Base-by-base conservation (phyloP, 2,888 invertebrate genomes). In the Tachina lurida region DNA sequence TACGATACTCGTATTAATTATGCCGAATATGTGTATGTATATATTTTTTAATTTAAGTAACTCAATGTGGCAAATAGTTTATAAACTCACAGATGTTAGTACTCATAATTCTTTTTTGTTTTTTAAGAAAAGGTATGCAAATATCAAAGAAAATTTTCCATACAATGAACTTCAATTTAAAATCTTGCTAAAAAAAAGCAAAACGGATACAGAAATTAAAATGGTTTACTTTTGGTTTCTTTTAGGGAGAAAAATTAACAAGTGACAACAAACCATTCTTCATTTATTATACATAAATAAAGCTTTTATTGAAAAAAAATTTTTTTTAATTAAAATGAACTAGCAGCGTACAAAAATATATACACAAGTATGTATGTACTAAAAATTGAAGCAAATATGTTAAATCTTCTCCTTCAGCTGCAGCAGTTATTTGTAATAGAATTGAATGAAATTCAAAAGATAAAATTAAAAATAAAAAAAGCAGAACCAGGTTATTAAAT, bases 311-410 rank as follows among this genome's bases (percentile, higher is more conserved):
- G 47, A 31, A 70, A 73, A 0, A 60, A 58, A 68, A 77, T 39
- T 2, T 67, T 56, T 47, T 17, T 60, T 17, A 56, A 68, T 41
- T 56, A 17, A 58, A 52, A 41, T 60, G 52, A 73, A 77, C 62
- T 81, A 84, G 77, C 77, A 81, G 68, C 68, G 77, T 84, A 84
- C 77, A 77, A 80, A n/a, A 76, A 70, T 60, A 73, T 70, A 47
- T n/a, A n/a, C n/a, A n/a, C n/a, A 77, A 49, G n/a, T 49, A 60
- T 68, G 31, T 13, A 13, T 12, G 10, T 56, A 65, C 12, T 60
- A 45, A 71, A 71, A 71, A 71, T 47, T 67, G 68, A 54, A 17
- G 31, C 17, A 81, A 75, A 52, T 3, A 49, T 45, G 31, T 54
- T 45, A 15, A 54, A 70, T 52, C 12, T 68, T 39, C 41, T 80